Base-by-base conservation (phyloP, 2,113 vertebrate genomes). In the Gallinago media region DNA sequence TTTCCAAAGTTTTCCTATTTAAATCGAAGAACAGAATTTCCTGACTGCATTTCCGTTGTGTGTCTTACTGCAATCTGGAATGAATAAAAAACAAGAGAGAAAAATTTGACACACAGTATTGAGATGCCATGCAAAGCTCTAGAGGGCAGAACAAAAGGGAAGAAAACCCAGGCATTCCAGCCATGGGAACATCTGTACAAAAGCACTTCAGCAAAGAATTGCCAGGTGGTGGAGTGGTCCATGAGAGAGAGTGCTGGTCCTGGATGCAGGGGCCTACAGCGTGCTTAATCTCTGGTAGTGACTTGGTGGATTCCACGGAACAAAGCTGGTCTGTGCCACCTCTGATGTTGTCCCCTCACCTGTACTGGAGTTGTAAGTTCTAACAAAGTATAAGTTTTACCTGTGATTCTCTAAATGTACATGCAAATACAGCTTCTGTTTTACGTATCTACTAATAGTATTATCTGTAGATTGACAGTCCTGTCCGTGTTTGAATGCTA, bases 11-110 rank as follows among this genome's bases (percentile, higher is more conserved):
- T 91, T 75, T 81, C n/a, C 58, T 73, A 5, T 68, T 92, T 38
- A 79, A 92, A 83, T 90, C 2, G 8, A 85, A 80, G 74, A 88
- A 52, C 21, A 80, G 46, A 76, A 65, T 73, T 62, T 94, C 55
- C 58, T 80, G 81, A 70, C 40, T 85, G 54, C 46, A 50, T 94
- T 92, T 93, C 72, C 1, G 0, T 82, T 74, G 55, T 7, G 11
- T 75, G 71, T 83, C 58, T 90, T 73, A 16, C 50, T 38, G 82
- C 72, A 97, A 92, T 92, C 88, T 95, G 92, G 94, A 94, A 93
- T 86, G 38, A 81, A 96, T 96, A 67, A 95, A 92, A 90, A 88
- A 70, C 1, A 54, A 85, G 4, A 52, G 61, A 79, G 85, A 38
- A 94, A 77, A 92, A 94, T 90, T 92, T 90, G 78, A 96, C 79